Percentiles rank a stretch among this genome's conserved stretches.
Evolutionary conservation across 1,140 invertebrate species (phyloP).

Genomic region (Formica exsecta): DNA sequence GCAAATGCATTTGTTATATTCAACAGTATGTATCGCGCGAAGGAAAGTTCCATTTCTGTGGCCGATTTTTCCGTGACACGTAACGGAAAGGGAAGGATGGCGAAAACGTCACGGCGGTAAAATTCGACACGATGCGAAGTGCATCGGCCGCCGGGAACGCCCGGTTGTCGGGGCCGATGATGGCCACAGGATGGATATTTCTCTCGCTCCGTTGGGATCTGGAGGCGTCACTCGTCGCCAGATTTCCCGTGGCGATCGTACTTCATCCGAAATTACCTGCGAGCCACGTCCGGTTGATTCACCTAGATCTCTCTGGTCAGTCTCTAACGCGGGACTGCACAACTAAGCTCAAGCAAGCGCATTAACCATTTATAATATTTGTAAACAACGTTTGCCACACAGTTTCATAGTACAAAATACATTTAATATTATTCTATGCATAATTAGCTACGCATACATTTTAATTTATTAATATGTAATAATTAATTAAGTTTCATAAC

Average conservation of each 20-base stretch:
- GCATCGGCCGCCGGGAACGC: slow-evolving; percentile 22
- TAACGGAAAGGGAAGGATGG: slow-evolving; percentile 12
- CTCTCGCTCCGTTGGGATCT: slow-evolving; percentile 68
- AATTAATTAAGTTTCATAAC: neutral
- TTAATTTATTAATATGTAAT: no score
- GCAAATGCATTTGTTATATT: slow-evolving; percentile 46
- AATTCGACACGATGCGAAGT: slow-evolving; percentile 46
- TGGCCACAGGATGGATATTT: slow-evolving; percentile 68
- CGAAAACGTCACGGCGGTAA: slow-evolving; percentile 39
- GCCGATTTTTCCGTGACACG: slow-evolving; percentile 34
- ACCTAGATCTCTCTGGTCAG: slow-evolving; percentile 61
- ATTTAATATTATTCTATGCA: neutral
- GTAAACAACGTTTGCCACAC: slow-evolving; percentile 24
- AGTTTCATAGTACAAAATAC: neutral
- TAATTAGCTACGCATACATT: neutral
- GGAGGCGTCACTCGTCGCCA: slow-evolving; percentile 74
- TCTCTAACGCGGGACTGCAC: slow-evolving; percentile 47
- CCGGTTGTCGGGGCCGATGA: slow-evolving; percentile 60
- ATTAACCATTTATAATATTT: slow-evolving; percentile 49
- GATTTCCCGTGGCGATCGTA: slow-evolving; percentile 78
- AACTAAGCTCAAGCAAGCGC: slow-evolving; percentile 25
- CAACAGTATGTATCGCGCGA: slow-evolving; percentile 31
- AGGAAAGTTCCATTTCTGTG: slow-evolving; percentile 36
- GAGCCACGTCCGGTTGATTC: slow-evolving; percentile 73
- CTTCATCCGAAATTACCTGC: slow-evolving; percentile 77